Conservation (phyloP, 2,113 vertebrate species). For the Sapayoa aenigma region DNA sequence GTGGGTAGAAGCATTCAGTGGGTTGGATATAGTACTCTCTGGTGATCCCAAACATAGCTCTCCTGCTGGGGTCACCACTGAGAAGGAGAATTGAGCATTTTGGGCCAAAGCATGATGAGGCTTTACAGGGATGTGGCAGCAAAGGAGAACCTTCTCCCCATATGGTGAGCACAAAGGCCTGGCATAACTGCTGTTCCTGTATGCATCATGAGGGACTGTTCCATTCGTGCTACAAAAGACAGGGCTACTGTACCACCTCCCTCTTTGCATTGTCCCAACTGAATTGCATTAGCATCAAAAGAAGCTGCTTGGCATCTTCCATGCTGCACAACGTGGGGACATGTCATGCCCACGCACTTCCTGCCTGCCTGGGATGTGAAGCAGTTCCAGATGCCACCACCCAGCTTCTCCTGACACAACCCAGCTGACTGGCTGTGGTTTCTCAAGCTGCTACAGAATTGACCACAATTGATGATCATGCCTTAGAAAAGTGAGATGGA, state of each 20-base stretch:
- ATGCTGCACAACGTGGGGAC: neutral
- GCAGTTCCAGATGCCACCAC: slow-evolving; percentile 40
- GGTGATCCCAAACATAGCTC: neutral
- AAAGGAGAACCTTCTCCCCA: slow-evolving; percentile 6
- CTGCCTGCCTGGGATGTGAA: slow-evolving; percentile 3
- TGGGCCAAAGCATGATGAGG: slow-evolving; percentile 11
- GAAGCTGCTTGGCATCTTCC: neutral
- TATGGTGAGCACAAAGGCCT: neutral
- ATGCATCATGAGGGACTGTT: neutral
- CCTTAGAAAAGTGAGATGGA: neutral
- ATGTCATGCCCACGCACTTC: slow-evolving; percentile 32
- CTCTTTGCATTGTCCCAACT: neutral
- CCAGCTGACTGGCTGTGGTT: slow-evolving; percentile 36
- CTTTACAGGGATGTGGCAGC: neutral
- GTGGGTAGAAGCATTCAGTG: slow-evolving; percentile 15
- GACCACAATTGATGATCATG: neutral
- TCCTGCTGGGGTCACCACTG: slow-evolving; percentile 50
- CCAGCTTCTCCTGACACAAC: neutral
- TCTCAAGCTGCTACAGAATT: slow-evolving; percentile 8
- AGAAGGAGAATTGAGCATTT: slow-evolving; percentile 28
- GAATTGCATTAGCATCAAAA: neutral
- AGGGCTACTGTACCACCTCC: neutral
- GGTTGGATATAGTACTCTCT: neutral
- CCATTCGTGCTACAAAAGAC: neutral
- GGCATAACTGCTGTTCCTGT: neutral